These are phyloP conservation scores for Tychaedon coryphoeus DNA, from an alignment of 2,113 vertebrate genomes.

Conservation along the genomic window DNA sequence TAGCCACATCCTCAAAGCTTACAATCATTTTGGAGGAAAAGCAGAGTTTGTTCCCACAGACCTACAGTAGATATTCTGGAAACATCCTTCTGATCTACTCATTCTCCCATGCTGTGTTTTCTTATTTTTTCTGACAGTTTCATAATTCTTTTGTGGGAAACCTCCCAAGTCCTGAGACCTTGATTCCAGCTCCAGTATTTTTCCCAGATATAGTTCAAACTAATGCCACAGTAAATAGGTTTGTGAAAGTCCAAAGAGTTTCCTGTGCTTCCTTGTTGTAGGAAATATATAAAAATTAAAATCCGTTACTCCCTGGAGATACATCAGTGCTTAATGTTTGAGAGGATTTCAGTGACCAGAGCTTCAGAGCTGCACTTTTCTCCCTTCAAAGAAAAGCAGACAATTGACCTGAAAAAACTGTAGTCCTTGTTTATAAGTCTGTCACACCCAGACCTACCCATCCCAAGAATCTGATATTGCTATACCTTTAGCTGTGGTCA, in stretches of 20 bases:
- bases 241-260: background rate
- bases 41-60: slow-evolving; percentile 40
- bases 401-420: background rate
- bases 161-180: background rate
- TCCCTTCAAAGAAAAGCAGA: background rate
- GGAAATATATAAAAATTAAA: background rate
- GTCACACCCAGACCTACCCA: background rate
- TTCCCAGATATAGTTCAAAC: background rate
- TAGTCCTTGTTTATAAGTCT: background rate
- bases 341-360: background rate
- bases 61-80: slow-evolving; percentile 4
- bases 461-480: background rate
- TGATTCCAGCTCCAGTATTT: background rate
- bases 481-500: background rate
- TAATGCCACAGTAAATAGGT: background rate
- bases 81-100: slow-evolving; percentile 7
- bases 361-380: background rate
- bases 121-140: slow-evolving; percentile 11
- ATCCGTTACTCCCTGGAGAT: background rate
- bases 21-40: background rate
- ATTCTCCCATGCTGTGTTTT: slow-evolving; percentile 14
- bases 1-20: slow-evolving; percentile 29
- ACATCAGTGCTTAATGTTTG: background rate
- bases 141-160: slow-evolving; percentile 28
- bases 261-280: background rate